Evolutionary conservation across 1,140 invertebrate genomes (phyloP).

Genomic region (Phymorhynchus buccinoides): DNA sequence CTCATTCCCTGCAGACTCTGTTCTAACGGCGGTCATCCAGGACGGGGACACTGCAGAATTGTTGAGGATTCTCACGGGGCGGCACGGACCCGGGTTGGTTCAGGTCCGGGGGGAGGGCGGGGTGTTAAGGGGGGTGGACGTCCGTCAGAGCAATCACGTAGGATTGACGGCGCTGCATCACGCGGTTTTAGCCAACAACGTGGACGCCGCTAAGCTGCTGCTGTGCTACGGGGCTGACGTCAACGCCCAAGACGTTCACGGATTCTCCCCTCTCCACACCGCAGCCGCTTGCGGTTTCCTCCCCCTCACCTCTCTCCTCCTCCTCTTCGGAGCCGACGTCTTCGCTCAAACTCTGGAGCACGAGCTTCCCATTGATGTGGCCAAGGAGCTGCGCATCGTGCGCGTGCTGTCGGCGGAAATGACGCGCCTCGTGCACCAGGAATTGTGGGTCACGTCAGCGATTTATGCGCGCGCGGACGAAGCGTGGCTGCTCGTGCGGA

Average conservation of each 20-base stretch:
- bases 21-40: conserved; percentile 65
- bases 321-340: conserved; percentile 64
- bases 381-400: conserved; percentile 60
- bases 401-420: conserved; percentile 62
- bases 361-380: conserved; percentile 64
- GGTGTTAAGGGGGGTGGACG: conserved; percentile 46
- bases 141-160: conserved; percentile 64
- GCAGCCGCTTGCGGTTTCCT: conserved; percentile 95
- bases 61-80: conserved; percentile 51
- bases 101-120: not conserved
- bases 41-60: conserved; percentile 65
- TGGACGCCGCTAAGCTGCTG: conserved; percentile 98
- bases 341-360: conserved; percentile 58
- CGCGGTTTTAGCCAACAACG: conserved; percentile 79
- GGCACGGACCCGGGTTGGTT: conserved; percentile 33
- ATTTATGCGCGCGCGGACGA: conserved; percentile 39
- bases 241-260: conserved; percentile 97
- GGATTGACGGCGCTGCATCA: conserved; percentile 68
- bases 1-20: conserved; percentile 65
- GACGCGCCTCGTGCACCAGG: conserved; percentile 54
- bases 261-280: conserved; percentile 99
- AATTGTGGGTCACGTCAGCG: conserved; percentile 53
- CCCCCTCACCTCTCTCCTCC: conserved; percentile 81
- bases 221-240: conserved; percentile 94
- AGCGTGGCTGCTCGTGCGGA: conserved; percentile 35